Base-by-base conservation (phyloP, 1,140 invertebrate genomes). In the Planococcus citri region DNA sequence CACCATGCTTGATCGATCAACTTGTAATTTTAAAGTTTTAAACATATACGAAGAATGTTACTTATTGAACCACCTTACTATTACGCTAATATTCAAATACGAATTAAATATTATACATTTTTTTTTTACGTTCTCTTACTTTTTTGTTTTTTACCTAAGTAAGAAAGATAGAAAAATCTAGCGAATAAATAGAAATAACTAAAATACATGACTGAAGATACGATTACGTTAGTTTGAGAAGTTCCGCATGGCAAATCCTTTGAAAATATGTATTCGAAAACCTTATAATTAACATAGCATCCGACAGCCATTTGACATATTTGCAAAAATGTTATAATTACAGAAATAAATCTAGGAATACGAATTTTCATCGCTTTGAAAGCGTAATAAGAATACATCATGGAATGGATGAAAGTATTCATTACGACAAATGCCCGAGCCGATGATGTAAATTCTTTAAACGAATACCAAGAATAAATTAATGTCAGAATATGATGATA, bases 391-490 rank as follows among this genome's bases (percentile, higher is more conserved):
- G 90, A 87, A 80, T 98, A 98, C 97, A 99, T 99, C 73, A 97
- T 83, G 71, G 94, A 92, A 81, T 99, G 97, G 25, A 99, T 95
- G 74, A 88, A 90, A 79, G 94, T 98, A 80, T 99, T 99, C 91
- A 99, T 97, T n/a, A 94, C 91, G 76, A 98, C 92, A 79, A 96
- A 98, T 95, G 95, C 98, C 61, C 94, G 84, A 58, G 94, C 96
- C 8, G 93, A 92, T n/a, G 94, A 89, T 14, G 94, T 96, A 81
- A 95, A 95, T 78, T 98, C 94, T 14, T 91, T 90, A 80, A 97
- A 98, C 3, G 91, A 94, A 81, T 95, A 98, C 95, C 95, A 98
- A 2, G 91, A 90, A 80, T 98, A 98, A 22, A 98, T 83, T 22
- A 98, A 84, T 21, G 92, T 90, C 0, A 90, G 92, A 75, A 91